phyloP scores from a whole-genome alignment of 2,113 vertebrate genomes.

The Gadus macrocephalus region DNA sequence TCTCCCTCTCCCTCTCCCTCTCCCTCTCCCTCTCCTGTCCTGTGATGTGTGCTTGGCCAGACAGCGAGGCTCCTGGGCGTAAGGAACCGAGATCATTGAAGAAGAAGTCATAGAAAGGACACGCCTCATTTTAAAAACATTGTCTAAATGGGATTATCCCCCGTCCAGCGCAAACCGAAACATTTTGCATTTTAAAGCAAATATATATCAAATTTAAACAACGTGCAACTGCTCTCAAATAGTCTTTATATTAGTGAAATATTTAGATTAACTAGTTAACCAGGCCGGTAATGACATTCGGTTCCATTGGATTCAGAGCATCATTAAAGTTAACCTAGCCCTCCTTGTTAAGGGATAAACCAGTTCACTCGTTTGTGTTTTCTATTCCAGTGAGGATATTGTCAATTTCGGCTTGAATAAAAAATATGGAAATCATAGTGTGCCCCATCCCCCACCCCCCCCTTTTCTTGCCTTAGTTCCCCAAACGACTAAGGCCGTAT shows the following conservation, averaged over 20 bases:
- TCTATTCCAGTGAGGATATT: neutral
- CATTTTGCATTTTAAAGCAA: too few species aligned
- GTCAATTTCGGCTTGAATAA: slow-evolving; percentile 2
- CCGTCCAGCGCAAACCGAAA: neutral
- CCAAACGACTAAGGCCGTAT: neutral
- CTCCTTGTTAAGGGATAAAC: neutral
- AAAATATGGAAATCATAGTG: neutral
- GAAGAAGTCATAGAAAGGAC: slow-evolving; percentile 62
- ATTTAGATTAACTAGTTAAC: too few species aligned
- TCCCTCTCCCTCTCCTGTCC: slow-evolving; percentile 49
- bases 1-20: too few species aligned
- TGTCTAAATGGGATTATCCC: slow-evolving; percentile 49
- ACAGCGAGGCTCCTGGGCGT: slow-evolving; percentile 69
- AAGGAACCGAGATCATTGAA: slow-evolving; percentile 63
- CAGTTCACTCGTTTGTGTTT: neutral
- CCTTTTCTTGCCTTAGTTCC: neutral
- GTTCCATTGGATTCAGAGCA: too few species aligned
- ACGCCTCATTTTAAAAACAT: slow-evolving; percentile 57
- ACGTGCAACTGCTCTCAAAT: too few species aligned
- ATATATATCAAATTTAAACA: too few species aligned
- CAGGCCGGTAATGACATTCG: too few species aligned
- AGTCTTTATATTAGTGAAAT: too few species aligned
- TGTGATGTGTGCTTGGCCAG: slow-evolving; percentile 71
- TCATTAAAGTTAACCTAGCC: too few species aligned
- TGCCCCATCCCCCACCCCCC: neutral